These are phyloP conservation scores for Hetaerina americana DNA, from an alignment of 1,140 invertebrate species.

Conservation along the genomic window DNA sequence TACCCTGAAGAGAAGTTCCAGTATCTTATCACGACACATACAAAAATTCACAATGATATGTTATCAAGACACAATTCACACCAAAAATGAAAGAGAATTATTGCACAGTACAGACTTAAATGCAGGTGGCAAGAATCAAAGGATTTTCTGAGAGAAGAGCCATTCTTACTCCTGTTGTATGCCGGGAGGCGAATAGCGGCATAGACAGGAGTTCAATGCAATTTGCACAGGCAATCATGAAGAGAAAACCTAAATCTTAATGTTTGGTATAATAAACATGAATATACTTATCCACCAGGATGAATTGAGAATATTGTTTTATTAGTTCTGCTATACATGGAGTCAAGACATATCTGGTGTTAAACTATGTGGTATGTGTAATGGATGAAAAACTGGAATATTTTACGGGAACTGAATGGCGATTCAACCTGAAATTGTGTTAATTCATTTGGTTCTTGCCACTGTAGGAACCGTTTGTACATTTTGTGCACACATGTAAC, in stretches of 20 bases:
- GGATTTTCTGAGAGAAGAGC: slow-evolving; percentile 1
- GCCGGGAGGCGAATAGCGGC: neutral
- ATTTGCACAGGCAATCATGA: too few relatives aligned
- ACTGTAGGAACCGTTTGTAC: slow-evolving; percentile 15
- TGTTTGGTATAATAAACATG: too few relatives aligned
- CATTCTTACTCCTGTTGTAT: neutral
- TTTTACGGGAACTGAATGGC: neutral
- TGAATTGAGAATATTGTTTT: too few relatives aligned
- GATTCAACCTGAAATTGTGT: neutral
- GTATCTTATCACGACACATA: slow-evolving; percentile 15
- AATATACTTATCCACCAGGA: too few relatives aligned
- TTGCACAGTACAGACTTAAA: slow-evolving; percentile 16
- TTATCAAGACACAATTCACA: slow-evolving; percentile 17
- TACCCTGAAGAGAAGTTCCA: slow-evolving; percentile 9
- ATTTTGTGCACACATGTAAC: slow-evolving; percentile 12
- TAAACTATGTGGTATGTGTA: too few relatives aligned
- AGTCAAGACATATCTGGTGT: too few relatives aligned
- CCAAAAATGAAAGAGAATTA: slow-evolving; percentile 14
- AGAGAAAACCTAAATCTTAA: too few relatives aligned
- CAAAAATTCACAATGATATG: slow-evolving; percentile 17
- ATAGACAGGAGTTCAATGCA: too few relatives aligned
- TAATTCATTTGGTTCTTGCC: slow-evolving; percentile 11
- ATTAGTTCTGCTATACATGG: too few relatives aligned
- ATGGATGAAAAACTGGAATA: too few relatives aligned
- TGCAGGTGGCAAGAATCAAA: slow-evolving; percentile 14